These are phyloP conservation scores for Motacilla tschutschensis DNA, from an alignment of 2,113 vertebrate species.

Conservation along the genomic window DNA sequence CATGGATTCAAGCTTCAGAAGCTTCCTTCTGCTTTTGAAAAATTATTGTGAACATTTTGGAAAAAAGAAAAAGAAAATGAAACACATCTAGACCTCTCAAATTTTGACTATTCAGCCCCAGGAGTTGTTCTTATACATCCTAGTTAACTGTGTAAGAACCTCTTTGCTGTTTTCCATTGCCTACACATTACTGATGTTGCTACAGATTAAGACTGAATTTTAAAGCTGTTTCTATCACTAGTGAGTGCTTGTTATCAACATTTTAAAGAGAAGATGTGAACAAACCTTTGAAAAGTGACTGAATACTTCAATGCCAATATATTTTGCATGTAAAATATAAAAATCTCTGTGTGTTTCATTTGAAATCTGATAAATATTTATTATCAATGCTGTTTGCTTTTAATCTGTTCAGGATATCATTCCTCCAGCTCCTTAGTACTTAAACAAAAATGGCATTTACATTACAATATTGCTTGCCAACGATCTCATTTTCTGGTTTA, in stretches of 20 bases:
- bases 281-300: conserved; percentile 65
- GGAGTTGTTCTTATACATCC: not conserved
- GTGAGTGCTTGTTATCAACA: conserved; percentile 31
- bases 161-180: not conserved
- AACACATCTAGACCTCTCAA: not conserved
- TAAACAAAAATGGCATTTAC: conserved; percentile 86
- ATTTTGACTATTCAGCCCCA: not conserved
- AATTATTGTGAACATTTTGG: not conserved
- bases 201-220: conserved; percentile 15
- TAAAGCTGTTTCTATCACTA: conserved; percentile 23
- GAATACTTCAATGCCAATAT: conserved; percentile 67
- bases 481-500: conserved; percentile 99
- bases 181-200: not conserved
- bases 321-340: conserved; percentile 73
- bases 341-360: conserved; percentile 69
- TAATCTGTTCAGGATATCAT: conserved; percentile 81
- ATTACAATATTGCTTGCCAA: conserved; percentile 94
- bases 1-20: not conserved
- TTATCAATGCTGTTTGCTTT: conserved; percentile 82
- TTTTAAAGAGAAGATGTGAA: conserved; percentile 65
- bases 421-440: conserved; percentile 77
- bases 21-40: not conserved
- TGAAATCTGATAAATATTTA: conserved; percentile 84
- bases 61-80: not conserved
- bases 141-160: not conserved